These are phyloP conservation scores for Anableps anableps DNA, from an alignment of 2,797 vertebrate genomes.

Conservation along the genomic window DNA sequence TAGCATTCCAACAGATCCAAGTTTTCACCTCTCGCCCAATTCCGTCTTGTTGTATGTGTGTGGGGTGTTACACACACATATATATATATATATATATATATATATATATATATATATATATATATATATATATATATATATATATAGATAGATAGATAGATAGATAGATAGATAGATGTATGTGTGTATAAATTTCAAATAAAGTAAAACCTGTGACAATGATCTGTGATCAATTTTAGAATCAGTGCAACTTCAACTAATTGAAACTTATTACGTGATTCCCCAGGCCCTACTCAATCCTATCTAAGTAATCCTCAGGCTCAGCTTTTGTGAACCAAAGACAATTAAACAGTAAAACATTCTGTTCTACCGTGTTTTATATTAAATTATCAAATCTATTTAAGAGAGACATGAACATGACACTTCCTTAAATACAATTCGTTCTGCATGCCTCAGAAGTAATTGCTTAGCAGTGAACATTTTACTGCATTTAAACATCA, in stretches of 20 bases:
- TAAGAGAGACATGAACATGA: conserved; percentile 40
- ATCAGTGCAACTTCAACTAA: neutral
- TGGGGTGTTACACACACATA: too few relatives aligned
- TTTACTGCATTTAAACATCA: conserved; percentile 55
- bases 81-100: too few relatives aligned
- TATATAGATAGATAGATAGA: too few relatives aligned
- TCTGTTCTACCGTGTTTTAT: conserved; percentile 7
- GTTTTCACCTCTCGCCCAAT: too few relatives aligned
- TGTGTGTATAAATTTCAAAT: neutral
- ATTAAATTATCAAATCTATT: conserved; percentile 42
- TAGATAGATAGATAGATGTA: too few relatives aligned
- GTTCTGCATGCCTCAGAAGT: conserved; percentile 35
- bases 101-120: too few relatives aligned
- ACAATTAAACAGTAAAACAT: conserved; percentile 13
- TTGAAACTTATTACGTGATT: neutral
- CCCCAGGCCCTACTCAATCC: neutral
- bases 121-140: too few relatives aligned
- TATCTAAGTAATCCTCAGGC: neutral
- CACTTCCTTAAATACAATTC: conserved; percentile 60
- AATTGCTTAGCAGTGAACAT: conserved; percentile 47
- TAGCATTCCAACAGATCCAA: too few relatives aligned
- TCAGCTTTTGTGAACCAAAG: neutral
- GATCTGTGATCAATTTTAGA: neutral
- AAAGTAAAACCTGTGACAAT: neutral
- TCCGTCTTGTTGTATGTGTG: too few relatives aligned